Evolutionary conservation across 2,113 vertebrate species (phyloP), one percentile per base, ranked within the genome.

Genomic region (Centropus bengalensis): DNA sequence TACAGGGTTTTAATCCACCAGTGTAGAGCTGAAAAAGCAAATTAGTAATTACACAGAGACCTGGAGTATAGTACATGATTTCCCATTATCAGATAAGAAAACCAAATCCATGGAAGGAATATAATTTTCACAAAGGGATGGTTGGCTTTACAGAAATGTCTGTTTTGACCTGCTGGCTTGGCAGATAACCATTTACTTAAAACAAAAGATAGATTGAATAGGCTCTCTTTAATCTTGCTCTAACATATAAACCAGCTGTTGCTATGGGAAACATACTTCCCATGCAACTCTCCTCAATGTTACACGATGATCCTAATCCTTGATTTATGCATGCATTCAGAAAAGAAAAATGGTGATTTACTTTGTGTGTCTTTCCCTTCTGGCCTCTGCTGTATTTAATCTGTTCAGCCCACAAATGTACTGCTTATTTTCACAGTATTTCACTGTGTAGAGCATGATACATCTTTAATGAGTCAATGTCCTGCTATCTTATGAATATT

Each of bases 201-300:
- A 96, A 89, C 47, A 94, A 97, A 64, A 94, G 64, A 82, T 91
- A 94, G 92, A 96, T 87, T 62, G 91, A 97, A 94, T 52, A 88
- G 2, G 52, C 32, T 86, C 59, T 91, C 88, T 91, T 93, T 96
- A 96, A 96, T 97, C 94, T 96, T 82, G 28, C 64, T 60, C 13
- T 86, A 95, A 91, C 1, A 4, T 95, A 86, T 94, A 74, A 92
- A 94, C 9, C 94, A 95, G 96, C 92, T 97, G 95, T 96, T 97
- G 96, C 94, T 95, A 92, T 66, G 87, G 95, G 83, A 96, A 96
- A 79, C 94, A 76, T 60, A 82, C 83, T 96, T 94, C 86, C 76
- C n/a, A 27, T 86, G 83, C 73, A 94, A 56, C 69, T 93, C 64
- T 96, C 59, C 77, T 97, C 91, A 96, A 97, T 97, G 96, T 93